Conservation (phyloP, 2,888 invertebrate species). For the Xestoiulus laeticollis region DNA sequence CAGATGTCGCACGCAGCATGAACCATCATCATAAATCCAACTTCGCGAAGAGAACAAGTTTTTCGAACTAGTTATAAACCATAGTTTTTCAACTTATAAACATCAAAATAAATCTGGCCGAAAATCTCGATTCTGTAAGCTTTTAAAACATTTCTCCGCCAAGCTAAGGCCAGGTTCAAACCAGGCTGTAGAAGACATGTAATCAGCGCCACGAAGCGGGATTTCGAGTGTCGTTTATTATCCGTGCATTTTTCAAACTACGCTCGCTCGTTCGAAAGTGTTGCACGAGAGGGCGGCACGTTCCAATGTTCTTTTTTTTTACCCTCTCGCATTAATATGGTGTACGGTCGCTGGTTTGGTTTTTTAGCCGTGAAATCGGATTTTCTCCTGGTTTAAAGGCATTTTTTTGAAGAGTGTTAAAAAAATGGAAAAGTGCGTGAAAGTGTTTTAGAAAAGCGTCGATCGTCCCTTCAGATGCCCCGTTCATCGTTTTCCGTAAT, state of each 20-base stretch:
- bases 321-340: background rate
- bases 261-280: no score
- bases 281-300: background rate
- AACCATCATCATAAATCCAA: no score
- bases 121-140: no score
- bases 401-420: background rate
- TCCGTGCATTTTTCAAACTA: no score
- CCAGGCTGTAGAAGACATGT: background rate
- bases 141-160: no score
- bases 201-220: background rate
- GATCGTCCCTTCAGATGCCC: background rate
- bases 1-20: no score
- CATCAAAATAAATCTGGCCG: no score
- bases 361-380: background rate
- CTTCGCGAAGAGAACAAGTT: no score
- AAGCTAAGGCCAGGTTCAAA: no score
- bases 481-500: background rate
- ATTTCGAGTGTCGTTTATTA: background rate
- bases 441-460: background rate
- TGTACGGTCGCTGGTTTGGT: background rate
- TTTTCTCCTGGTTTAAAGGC: background rate
- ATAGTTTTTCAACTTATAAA: no score
- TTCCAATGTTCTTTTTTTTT: background rate
- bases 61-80: no score
- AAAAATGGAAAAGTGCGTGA: background rate